phyloP scores from a whole-genome alignment of 2,113 vertebrate species.

The Struthidea cinerea region DNA sequence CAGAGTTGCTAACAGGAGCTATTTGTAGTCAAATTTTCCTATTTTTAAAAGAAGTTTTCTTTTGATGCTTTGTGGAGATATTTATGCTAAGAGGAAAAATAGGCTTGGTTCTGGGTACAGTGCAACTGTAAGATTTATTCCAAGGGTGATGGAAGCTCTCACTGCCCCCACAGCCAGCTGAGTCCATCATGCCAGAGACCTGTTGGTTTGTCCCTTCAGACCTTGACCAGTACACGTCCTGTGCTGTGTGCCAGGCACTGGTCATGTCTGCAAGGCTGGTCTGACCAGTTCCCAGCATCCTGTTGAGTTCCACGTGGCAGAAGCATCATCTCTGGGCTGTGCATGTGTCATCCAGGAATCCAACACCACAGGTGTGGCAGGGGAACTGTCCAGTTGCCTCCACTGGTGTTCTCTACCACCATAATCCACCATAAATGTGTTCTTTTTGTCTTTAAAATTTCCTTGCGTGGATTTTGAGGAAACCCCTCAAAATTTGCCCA shows the following conservation, averaged over 20 bases:
- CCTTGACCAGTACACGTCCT: not conserved
- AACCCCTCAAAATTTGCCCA: not conserved
- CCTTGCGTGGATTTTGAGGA: not conserved
- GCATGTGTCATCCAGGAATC: not conserved
- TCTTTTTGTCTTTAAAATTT: not conserved
- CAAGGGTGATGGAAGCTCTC: not conserved
- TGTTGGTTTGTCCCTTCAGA: not conserved
- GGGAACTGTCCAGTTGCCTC: not conserved
- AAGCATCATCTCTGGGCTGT: not conserved
- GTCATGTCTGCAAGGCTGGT: not conserved
- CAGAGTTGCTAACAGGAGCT: not conserved
- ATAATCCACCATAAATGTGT: not conserved
- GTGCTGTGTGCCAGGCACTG: not conserved
- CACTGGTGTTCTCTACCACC: not conserved
- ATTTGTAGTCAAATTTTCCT: not conserved
- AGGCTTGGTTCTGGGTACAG: not conserved
- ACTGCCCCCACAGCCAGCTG: not conserved
- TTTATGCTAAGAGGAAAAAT: not conserved
- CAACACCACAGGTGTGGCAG: not conserved
- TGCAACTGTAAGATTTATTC: not conserved
- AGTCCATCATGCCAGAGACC: not conserved
- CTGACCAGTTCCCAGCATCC: constrained; percentile 15
- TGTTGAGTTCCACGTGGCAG: not conserved
- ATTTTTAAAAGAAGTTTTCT: not conserved
- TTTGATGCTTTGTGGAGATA: not conserved